These are phyloP conservation scores for Steromphala cineraria DNA, from an alignment of 2,888 invertebrate genomes.

Conservation along the genomic window DNA sequence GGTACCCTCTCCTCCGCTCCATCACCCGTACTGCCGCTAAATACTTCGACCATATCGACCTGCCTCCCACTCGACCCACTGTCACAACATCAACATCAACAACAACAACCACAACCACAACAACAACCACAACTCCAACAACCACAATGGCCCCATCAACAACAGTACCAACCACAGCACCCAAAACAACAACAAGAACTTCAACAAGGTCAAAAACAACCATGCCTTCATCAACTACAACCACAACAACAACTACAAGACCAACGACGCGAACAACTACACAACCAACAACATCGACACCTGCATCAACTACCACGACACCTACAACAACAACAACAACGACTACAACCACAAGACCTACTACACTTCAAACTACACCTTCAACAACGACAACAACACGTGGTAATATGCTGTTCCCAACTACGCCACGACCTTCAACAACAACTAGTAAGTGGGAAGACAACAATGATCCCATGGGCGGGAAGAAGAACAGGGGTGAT, in stretches of 20 bases:
- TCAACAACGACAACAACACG: slow-evolving; percentile 7
- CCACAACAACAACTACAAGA: background rate
- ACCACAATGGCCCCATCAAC: background rate
- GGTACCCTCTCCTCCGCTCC: slow-evolving; percentile 57
- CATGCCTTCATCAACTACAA: background rate
- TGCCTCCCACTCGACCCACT: background rate
- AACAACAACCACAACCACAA: background rate
- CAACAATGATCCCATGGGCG: background rate
- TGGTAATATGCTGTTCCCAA: background rate
- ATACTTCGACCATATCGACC: slow-evolving; percentile 8
- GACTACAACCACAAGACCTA: background rate
- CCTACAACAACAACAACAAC: background rate
- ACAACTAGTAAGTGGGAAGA: background rate
- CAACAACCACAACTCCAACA: background rate
- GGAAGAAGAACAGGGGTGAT: background rate
- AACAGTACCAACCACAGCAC: background rate
- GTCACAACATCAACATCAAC: background rate
- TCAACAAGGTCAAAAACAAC: background rate
- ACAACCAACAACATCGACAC: background rate
- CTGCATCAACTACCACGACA: background rate
- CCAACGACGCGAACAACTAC: background rate
- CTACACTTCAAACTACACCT: background rate
- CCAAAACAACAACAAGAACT: background rate
- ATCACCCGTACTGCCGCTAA: slow-evolving; percentile 40
- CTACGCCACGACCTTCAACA: background rate